phyloP scores from a whole-genome alignment of 1,140 invertebrate genomes.

The Drosophila murphyi region DNA sequence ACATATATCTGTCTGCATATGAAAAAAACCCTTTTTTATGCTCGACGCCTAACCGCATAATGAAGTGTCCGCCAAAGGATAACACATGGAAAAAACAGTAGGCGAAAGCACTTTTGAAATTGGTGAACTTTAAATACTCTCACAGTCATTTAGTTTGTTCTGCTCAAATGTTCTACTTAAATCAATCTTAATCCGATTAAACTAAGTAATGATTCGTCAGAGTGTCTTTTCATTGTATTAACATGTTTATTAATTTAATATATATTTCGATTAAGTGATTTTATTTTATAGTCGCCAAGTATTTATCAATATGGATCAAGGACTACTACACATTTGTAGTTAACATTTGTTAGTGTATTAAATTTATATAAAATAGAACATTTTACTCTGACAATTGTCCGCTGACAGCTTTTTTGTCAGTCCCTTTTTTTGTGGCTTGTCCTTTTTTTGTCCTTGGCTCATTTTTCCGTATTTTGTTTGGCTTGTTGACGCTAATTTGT shows the following conservation, averaged over 20 bases:
- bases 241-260: no score
- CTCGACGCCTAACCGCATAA: constrained; percentile 61
- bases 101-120: not conserved
- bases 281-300: no score
- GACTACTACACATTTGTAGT: no score
- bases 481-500: constrained; percentile 71
- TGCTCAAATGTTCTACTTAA: no score
- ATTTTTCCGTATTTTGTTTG: constrained; percentile 35
- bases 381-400: constrained; percentile 25
- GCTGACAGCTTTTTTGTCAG: constrained; percentile 14
- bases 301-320: no score
- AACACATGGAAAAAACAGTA: constrained; percentile 39
- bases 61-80: constrained; percentile 69
- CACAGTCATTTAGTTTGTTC: not conserved
- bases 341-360: constrained; percentile 24
- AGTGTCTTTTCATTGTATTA: no score
- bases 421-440: not conserved
- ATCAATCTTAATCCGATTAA: no score
- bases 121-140: constrained; percentile 3
- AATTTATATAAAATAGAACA: constrained; percentile 52
- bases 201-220: no score
- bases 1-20: constrained; percentile 17
- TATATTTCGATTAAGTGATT: no score
- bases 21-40: constrained; percentile 44
- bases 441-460: not conserved